Conservation (phyloP, 2,113 vertebrate species). For the Eubucco bourcierii region DNA sequence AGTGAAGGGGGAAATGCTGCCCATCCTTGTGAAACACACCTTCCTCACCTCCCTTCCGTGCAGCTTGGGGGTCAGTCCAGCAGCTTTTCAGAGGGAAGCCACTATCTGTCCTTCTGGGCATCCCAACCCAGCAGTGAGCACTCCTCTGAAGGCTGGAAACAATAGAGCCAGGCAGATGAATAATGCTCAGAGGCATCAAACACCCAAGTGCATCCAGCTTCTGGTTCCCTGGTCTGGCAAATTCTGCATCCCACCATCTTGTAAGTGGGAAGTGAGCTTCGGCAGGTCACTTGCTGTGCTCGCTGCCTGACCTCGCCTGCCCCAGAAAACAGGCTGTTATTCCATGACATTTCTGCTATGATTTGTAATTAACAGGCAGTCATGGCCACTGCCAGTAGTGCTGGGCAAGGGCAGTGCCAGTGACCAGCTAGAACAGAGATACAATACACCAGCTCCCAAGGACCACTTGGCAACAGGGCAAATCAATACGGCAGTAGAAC, state of each 20-base stretch:
- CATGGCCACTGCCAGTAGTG: not conserved
- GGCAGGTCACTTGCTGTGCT: not conserved
- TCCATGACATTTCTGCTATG: not conserved
- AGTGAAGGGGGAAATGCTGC: rapidly evolving
- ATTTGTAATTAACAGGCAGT: not conserved
- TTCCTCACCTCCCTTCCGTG: not conserved
- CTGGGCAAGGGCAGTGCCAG: not conserved
- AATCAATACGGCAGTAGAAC: not conserved
- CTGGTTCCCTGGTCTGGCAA: not conserved
- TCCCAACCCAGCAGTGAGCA: not conserved
- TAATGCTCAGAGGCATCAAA: not conserved
- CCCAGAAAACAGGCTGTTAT: not conserved
- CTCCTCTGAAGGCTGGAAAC: not conserved
- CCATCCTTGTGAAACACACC: not conserved
- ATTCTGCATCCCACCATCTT: not conserved
- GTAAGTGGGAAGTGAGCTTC: not conserved
- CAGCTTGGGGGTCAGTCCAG: not conserved
- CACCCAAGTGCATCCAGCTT: not conserved
- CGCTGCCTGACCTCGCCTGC: rapidly evolving
- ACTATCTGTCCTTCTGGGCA: not conserved
- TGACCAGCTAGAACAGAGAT: not conserved
- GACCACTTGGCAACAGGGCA: not conserved
- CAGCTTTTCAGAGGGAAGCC: rapidly evolving
- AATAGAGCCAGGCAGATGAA: not conserved
- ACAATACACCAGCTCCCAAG: not conserved